Evolutionary conservation across 2,888 invertebrate genomes (phyloP).

Genomic region (Apoderus coryli): DNA sequence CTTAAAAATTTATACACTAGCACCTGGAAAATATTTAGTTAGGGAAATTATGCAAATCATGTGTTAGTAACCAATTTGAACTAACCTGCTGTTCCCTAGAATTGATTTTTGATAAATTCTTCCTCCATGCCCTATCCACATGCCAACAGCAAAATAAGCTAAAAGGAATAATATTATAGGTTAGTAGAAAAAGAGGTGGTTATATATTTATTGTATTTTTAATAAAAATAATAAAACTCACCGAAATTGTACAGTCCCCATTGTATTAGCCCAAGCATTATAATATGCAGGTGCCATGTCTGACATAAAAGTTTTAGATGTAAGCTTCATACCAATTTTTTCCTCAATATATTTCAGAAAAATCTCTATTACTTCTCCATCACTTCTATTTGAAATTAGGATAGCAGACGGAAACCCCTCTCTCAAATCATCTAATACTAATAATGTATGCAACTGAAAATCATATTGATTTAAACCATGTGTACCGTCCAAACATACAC

Average conservation of each 20-base stretch:
- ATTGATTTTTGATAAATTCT: conserved; percentile 13
- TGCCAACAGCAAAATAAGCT: no score
- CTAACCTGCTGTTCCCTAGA: conserved; percentile 7
- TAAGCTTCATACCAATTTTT: not conserved
- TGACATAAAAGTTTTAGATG: not conserved
- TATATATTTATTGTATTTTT: no score
- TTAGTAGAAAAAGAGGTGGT: no score
- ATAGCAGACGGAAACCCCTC: conserved; percentile 11
- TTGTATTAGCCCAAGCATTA: not conserved
- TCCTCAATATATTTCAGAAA: conserved; percentile 4
- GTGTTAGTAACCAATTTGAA: not conserved
- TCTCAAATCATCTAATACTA: conserved; percentile 14
- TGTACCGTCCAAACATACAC: conserved; percentile 12
- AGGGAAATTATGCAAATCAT: not conserved
- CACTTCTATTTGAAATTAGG: conserved; percentile 8
- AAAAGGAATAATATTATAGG: no score
- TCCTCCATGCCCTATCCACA: conserved; percentile 11
- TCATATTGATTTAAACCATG: conserved; percentile 12
- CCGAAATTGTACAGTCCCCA: conserved; percentile 3
- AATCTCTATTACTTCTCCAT: conserved; percentile 5
- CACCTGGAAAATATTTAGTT: not conserved
- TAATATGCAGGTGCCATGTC: conserved; percentile 2
- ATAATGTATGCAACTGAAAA: conserved; percentile 15
- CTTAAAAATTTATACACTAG: conserved; percentile 8
- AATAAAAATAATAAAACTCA: no score